A percentile compares a stretch with the other conserved stretches of the same genome.
Evolutionary conservation across 2,888 invertebrate genomes (phyloP).

Genomic region (Euspilapteryx auroguttella): DNA sequence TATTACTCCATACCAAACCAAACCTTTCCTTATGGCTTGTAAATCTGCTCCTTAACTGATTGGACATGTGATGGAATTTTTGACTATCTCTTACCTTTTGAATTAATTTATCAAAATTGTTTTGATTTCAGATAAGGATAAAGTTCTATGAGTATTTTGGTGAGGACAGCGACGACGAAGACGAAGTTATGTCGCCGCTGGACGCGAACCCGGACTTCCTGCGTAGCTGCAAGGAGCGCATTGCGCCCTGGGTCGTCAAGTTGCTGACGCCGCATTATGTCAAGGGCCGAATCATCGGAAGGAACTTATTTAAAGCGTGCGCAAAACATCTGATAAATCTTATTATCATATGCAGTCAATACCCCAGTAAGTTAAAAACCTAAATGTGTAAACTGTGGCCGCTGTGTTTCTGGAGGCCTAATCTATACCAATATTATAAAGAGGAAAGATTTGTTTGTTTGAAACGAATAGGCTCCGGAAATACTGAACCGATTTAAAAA

Average conservation of each 20-base stretch:
- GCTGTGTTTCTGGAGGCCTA: too few species aligned
- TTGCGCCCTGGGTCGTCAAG: constrained; percentile 65
- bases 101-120: too few species aligned
- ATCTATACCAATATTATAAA: too few species aligned
- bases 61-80: too few species aligned
- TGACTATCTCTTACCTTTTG: too few species aligned
- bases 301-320: constrained; percentile 62
- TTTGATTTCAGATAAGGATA: constrained; percentile 37
- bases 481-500: too few species aligned
- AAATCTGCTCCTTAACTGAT: background rate
- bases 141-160: constrained; percentile 48
- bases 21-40: background rate
- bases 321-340: constrained; percentile 63
- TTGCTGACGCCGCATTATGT: constrained; percentile 64
- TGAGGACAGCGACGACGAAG: constrained; percentile 53
- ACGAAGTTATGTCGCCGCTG: constrained; percentile 45
- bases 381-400: too few species aligned
- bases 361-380: constrained; percentile 49
- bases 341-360: constrained; percentile 55
- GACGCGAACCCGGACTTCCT: constrained; percentile 52
- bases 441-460: too few species aligned
- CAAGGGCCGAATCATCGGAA: constrained; percentile 60
- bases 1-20: background rate
- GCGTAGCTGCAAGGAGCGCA: constrained; percentile 57
- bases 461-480: too few species aligned